A percentile compares a stretch with the other conserved stretches of the same genome.
Evolutionary conservation across 2,888 invertebrate genomes (phyloP).

Genomic region (Clostera curtula): DNA sequence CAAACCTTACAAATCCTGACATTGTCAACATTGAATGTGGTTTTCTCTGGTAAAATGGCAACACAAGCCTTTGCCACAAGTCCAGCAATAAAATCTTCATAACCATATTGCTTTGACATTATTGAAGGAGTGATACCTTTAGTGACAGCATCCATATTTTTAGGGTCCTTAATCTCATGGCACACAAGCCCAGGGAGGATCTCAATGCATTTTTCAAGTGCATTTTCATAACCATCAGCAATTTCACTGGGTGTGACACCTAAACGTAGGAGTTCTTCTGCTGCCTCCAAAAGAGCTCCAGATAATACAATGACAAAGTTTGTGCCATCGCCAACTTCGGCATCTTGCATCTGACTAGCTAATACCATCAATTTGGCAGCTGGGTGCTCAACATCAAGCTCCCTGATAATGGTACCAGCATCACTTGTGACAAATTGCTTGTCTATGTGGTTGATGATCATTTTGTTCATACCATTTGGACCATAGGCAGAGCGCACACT

Average conservation of each 20-base stretch:
- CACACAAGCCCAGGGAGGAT: conserved; percentile 89
- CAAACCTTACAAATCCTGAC: conserved; percentile 92
- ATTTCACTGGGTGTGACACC: conserved; percentile 98
- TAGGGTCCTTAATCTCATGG: conserved; percentile 82
- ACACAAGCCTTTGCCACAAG: conserved; percentile 93
- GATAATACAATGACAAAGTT: conserved; percentile 97
- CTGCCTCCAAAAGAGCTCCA: conserved; percentile 92
- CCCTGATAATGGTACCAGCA: conserved; percentile 97
- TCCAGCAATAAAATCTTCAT: conserved; percentile 93
- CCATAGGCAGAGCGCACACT: conserved; percentile 97
- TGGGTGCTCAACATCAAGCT: conserved; percentile 98
- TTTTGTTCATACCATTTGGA: conserved; percentile 99
- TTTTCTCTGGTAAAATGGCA: conserved; percentile 88
- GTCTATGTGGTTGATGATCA: conserved; percentile 99
- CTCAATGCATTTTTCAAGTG: conserved; percentile 91
- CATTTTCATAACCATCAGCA: conserved; percentile 94
- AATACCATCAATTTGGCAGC: conserved; percentile 97
- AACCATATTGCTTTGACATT: conserved; percentile 98
- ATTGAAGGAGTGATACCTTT: conserved; percentile 87
- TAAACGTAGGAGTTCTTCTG: conserved; percentile 93
- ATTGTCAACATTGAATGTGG: conserved; percentile 97
- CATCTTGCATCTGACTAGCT: conserved; percentile 98
- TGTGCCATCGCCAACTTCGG: conserved; percentile 98
- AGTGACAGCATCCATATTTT: conserved; percentile 80
- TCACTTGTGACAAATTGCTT: conserved; percentile 99